Percentiles rank a stretch among this genome's conserved stretches.
These are phyloP conservation scores for Limnothrissa miodon DNA, from an alignment of 2,113 vertebrate genomes.

Conservation along the genomic window DNA sequence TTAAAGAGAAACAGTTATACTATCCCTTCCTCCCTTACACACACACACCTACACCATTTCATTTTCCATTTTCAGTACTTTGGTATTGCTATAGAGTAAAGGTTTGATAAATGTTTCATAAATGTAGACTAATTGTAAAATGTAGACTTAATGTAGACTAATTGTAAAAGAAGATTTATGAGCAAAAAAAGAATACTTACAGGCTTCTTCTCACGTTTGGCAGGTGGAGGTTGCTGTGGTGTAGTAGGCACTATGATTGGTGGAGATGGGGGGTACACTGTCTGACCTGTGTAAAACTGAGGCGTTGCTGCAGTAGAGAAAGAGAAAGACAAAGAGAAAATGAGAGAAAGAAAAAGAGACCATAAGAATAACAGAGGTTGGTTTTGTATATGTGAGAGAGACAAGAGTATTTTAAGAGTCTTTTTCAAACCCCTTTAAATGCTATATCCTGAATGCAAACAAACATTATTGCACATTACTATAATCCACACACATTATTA, in stretches of 20 bases:
- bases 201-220: constrained; percentile 97
- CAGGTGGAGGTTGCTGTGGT: constrained; percentile 84
- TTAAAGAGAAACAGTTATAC: not conserved
- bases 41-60: too few species aligned
- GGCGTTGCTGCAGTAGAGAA: constrained; percentile 74
- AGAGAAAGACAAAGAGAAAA: constrained; percentile 44
- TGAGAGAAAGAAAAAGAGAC: constrained; percentile 8
- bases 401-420: not conserved
- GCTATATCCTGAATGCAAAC: not conserved
- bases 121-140: too few species aligned
- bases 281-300: constrained; percentile 88
- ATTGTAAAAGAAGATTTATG: too few species aligned
- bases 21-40: too few species aligned
- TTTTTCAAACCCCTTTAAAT: not conserved
- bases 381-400: too few species aligned
- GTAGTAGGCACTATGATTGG: constrained; percentile 98
- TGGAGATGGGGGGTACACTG: constrained; percentile 87
- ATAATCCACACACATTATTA: too few species aligned
- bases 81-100: too few species aligned
- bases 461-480: not conserved
- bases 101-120: too few species aligned
- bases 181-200: constrained; percentile 68
- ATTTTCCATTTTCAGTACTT: too few species aligned
- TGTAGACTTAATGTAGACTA: too few species aligned
- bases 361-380: too few species aligned